Conservation (phyloP, 2,113 vertebrate species). For the Nycticebus coucang region DNA sequence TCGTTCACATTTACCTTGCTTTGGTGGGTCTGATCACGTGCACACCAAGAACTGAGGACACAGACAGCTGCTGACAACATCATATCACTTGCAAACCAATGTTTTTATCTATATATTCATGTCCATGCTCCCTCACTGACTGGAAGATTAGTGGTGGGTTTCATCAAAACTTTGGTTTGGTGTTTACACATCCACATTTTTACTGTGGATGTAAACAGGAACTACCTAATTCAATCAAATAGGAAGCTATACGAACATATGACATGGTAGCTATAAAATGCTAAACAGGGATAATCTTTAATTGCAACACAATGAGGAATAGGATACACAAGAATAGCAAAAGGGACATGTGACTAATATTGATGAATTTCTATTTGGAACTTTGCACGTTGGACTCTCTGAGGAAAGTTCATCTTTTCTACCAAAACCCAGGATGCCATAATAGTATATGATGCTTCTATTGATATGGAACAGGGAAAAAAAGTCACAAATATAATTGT, state of each 20-base stretch:
- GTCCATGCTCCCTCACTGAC: background rate
- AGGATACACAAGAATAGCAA: background rate
- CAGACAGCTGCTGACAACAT: too few relatives aligned
- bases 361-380: background rate
- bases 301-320: background rate
- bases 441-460: background rate
- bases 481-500: background rate
- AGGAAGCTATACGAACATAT: background rate
- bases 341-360: background rate
- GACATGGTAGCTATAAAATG: background rate
- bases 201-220: background rate
- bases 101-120: background rate
- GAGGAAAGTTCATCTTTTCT: background rate
- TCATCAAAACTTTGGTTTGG: background rate
- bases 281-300: background rate
- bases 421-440: background rate
- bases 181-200: background rate
- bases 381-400: background rate
- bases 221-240: slow-evolving; percentile 13
- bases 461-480: background rate
- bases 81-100: background rate
- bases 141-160: background rate
- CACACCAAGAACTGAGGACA: too few relatives aligned
- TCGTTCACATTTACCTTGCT: too few relatives aligned
- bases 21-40: too few relatives aligned